These are phyloP conservation scores for Deroptyus accipitrinus DNA, from an alignment of 2,113 vertebrate genomes.

Conservation along the genomic window DNA sequence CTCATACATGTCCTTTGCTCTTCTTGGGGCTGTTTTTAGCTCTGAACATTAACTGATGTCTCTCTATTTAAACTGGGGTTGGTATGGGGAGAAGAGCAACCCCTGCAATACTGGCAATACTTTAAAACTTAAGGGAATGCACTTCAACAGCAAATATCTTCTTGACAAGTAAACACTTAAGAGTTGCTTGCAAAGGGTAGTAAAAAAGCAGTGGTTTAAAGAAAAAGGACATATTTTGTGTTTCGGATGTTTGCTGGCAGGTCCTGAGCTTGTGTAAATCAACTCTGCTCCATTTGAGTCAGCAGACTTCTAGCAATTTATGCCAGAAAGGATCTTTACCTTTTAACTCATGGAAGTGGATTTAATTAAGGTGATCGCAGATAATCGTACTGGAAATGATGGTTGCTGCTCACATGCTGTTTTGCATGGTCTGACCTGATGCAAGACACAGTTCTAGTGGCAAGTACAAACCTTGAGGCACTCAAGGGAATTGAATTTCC, in stretches of 20 bases:
- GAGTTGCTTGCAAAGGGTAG: background rate
- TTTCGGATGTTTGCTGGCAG: background rate
- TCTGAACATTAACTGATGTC: background rate
- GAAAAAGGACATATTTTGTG: background rate
- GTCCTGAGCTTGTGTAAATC: background rate
- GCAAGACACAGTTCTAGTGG: background rate
- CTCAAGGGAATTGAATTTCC: background rate
- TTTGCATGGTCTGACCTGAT: background rate
- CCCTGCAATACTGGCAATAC: background rate
- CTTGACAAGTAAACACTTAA: constrained; percentile 14
- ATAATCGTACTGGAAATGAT: accelerated
- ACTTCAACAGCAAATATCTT: background rate
- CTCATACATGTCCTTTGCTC: background rate
- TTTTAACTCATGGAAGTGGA: background rate
- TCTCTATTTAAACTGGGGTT: background rate
- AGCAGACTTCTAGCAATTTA: background rate
- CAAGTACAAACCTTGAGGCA: background rate
- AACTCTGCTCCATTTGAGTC: background rate
- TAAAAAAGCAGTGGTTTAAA: constrained; percentile 5
- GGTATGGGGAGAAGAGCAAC: background rate
- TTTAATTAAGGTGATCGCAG: background rate
- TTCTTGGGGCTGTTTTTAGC: background rate
- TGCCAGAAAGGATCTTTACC: background rate
- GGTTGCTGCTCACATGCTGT: background rate
- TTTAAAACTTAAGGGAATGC: background rate